A percentile compares a stretch with the other conserved stretches of the same genome.
Conservation (phyloP, 2,113 vertebrate genomes). For the rat (Rattus norvegicus) region GRCr8 NC_086039.1:69878501-69879000, state of each 20-base stretch:
- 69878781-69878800: neutral
- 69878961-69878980: neutral
- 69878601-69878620: neutral
- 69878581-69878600: conserved; percentile 57
- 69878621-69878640: conserved; percentile 4
- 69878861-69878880: neutral
- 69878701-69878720: conserved; percentile 31
- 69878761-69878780: conserved; percentile 52
- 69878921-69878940: neutral
- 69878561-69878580: conserved; percentile 40
- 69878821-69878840: neutral
- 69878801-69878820: neutral
- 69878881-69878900: neutral
- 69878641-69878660: conserved; percentile 35
- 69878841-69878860: neutral
- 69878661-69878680: neutral
- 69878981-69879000: neutral
- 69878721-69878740: conserved; percentile 14
- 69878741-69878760: conserved; percentile 39
- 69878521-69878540: conserved; percentile 57
- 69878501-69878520: neutral
- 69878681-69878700: neutral
- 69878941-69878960: neutral
- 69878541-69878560: neutral
- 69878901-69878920: neutral